A percentile compares a stretch with the other conserved stretches of the same genome.
Evolutionary conservation across 1,140 invertebrate species (phyloP).

Genomic region (Holotrichia oblita): DNA sequence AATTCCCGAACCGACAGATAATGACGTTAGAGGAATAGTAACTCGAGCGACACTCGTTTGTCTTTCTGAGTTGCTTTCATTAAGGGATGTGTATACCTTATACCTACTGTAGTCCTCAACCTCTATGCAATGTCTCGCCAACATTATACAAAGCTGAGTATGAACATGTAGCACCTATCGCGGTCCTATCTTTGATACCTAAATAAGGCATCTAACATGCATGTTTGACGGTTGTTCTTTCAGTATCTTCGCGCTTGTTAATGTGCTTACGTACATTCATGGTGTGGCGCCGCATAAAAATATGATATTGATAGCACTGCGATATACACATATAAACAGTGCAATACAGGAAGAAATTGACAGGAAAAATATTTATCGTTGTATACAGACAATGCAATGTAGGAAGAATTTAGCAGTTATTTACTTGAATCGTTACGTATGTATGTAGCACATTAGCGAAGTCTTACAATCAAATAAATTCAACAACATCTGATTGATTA

Average conservation of each 20-base stretch:
- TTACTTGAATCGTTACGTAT: no score
- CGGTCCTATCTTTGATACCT: not conserved
- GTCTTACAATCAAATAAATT: no score
- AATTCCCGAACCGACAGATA: not conserved
- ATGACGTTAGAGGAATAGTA: constrained; percentile 16
- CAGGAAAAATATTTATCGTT: no score
- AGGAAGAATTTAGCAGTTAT: no score
- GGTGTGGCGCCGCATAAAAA: not conserved
- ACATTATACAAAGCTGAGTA: not conserved
- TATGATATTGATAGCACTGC: no score
- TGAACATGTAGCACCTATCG: constrained; percentile 1
- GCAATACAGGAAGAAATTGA: no score
- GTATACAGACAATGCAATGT: no score
- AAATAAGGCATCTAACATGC: constrained; percentile 7
- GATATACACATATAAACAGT: not conserved
- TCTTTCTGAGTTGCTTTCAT: constrained; percentile 11
- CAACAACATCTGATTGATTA: no score
- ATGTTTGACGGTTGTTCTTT: not conserved
- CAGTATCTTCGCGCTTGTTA: not conserved
- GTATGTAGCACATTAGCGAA: no score
- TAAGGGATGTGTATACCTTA: constrained; percentile 16
- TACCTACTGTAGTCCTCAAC: not conserved
- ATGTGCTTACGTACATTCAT: not conserved
- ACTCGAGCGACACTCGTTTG: constrained; percentile 13
- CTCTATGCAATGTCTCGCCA: not conserved